These are phyloP conservation scores for Dasyurus viverrinus DNA, from an alignment of 2,113 vertebrate genomes.

Conservation along the genomic window DNA sequence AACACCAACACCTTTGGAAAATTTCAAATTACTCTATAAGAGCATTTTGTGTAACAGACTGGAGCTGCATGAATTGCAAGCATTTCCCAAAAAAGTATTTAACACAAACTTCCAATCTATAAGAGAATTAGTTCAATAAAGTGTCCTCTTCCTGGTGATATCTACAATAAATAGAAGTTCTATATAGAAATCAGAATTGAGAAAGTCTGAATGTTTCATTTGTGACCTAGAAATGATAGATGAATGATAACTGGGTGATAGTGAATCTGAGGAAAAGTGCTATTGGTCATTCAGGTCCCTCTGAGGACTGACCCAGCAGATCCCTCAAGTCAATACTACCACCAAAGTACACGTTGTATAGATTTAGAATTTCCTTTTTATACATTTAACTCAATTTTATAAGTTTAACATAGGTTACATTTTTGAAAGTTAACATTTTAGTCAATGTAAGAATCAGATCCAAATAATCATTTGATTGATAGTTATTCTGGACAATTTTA, in stretches of 20 bases:
- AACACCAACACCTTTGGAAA: slow-evolving; percentile 31
- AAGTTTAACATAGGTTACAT: slow-evolving; percentile 6
- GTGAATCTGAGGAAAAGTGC: background rate
- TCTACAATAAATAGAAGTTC: slow-evolving; percentile 35
- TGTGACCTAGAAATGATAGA: slow-evolving; percentile 36
- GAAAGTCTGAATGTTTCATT: slow-evolving; percentile 47
- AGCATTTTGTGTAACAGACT: slow-evolving; percentile 55
- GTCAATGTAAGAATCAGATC: background rate
- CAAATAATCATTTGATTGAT: slow-evolving; percentile 13
- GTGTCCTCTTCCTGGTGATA: slow-evolving; percentile 12
- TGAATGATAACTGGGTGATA: background rate
- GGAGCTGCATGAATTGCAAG: slow-evolving; percentile 26
- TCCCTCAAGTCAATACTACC: slow-evolving; percentile 8
- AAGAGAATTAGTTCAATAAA: slow-evolving; percentile 32
- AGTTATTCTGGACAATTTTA: slow-evolving; percentile 4
- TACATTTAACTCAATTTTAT: background rate
- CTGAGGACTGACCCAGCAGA: background rate
- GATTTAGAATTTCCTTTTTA: slow-evolving; percentile 30
- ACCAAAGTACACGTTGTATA: slow-evolving; percentile 21
- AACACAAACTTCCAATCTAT: background rate
- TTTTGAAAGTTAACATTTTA: slow-evolving; percentile 18
- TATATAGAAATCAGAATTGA: slow-evolving; percentile 18
- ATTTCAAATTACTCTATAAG: slow-evolving; percentile 46
- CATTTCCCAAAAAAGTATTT: slow-evolving; percentile 19
- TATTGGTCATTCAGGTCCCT: slow-evolving; percentile 10